Base-by-base conservation (phyloP, 2,888 invertebrate species). In the Cataglyphis cursor region DNA sequence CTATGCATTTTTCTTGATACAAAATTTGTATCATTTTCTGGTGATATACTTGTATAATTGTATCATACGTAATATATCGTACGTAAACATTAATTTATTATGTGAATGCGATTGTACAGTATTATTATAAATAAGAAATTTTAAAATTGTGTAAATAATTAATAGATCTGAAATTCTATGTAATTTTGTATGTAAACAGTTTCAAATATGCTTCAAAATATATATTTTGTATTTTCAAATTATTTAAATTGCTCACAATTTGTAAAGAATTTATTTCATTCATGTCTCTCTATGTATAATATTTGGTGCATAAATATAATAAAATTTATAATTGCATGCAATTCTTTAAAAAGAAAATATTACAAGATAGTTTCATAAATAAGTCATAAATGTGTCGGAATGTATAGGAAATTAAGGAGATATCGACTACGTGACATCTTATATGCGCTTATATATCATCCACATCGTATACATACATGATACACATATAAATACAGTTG, bases 341-440 rank as follows among this genome's bases (percentile, higher is more conserved):
- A 35, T 21, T 18, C 28, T n/a, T 76, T 35, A 66, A 54, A 10
- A 57, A n/a, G 5, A 3, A 57, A 31, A 59, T 21, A 70, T 78
- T 44, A 21, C 18, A 44, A 3, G 3, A 4, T 12, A 5, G 24
- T 78, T 78, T 59, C 4, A 12, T 28, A 28, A 28, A 28, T 28
- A 3, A 51, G 8, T 24, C 51, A 44, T 31, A 15, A 48, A 78
- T 44, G 35, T 15, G 35, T 15, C 28, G n/a, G n/a, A n/a, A n/a
- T n/a, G 4, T n/a, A 41, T 83, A 78, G 89, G 85, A 89, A 88
- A 76, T 84, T 61, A 57, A 31, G 38, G 48, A 15, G 59, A 73
- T 31, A 28, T 70, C 21, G 31, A 28, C 62, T 74, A 51, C 88
- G 89, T 89, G 89, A 89, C 88, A 81, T 89, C 89, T 88, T 81